Conservation (phyloP, 2,113 vertebrate species). For the Amblyornis subalaris region DNA sequence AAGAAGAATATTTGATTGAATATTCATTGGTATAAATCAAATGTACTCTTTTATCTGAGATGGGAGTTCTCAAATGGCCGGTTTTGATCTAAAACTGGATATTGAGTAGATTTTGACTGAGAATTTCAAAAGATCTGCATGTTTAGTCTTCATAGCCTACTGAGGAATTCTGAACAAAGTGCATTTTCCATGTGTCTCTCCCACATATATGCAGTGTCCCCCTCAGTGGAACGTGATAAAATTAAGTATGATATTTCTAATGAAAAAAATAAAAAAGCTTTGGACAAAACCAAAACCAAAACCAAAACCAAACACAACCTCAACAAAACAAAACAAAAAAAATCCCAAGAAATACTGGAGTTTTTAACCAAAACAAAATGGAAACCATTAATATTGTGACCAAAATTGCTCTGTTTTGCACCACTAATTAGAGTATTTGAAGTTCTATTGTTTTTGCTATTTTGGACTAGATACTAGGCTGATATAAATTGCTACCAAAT, state of each 20-base stretch:
- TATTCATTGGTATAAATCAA: not conserved
- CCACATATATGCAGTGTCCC: not conserved
- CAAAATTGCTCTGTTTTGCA: not conserved
- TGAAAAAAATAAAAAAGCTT: fast-evolving
- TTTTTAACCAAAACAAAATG: not conserved
- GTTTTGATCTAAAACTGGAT: not conserved
- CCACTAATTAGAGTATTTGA: not conserved
- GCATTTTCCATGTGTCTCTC: not conserved
- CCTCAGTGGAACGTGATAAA: fast-evolving
- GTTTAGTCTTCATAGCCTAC: not conserved
- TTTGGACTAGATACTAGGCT: not conserved
- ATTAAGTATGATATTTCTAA: not conserved
- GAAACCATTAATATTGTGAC: not conserved
- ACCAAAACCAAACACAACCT: not conserved
- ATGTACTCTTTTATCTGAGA: not conserved
- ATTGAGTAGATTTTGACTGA: not conserved
- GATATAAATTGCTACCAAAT: not conserved
- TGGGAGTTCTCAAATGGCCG: not conserved
- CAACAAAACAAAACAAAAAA: not conserved
- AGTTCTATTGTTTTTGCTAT: not conserved
- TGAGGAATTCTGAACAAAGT: not conserved
- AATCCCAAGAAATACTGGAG: fast-evolving
- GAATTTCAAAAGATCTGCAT: not conserved
- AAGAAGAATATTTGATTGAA: not conserved
- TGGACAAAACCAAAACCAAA: not conserved